Evolutionary conservation across 2,888 invertebrate species (phyloP).

Genomic region (Globia sparganii): DNA sequence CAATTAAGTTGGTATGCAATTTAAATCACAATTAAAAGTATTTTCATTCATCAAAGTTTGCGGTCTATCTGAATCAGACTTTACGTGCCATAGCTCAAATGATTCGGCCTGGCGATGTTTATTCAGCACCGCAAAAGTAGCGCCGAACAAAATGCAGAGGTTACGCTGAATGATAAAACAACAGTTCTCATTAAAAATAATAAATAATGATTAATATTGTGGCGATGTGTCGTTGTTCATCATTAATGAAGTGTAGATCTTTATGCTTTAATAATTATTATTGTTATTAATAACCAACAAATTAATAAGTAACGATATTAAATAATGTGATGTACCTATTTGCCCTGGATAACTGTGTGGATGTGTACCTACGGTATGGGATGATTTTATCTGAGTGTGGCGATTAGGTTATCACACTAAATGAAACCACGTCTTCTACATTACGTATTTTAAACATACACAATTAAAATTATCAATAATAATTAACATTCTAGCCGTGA

Average conservation of each 20-base stretch:
- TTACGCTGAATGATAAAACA: background rate
- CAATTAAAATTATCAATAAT: no score
- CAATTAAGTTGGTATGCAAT: background rate
- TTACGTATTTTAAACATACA: no score
- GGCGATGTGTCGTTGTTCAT: background rate
- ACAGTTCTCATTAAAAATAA: conserved; percentile 21
- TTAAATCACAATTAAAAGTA: conserved; percentile 10
- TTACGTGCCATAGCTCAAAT: conserved; percentile 8
- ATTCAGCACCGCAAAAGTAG: conserved; percentile 24
- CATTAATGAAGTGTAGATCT: conserved; percentile 6
- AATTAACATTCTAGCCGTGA: no score
- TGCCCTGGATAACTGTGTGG: background rate
- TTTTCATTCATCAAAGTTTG: conserved; percentile 10
- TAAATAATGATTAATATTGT: conserved; percentile 24
- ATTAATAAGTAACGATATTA: background rate
- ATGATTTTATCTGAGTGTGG: background rate
- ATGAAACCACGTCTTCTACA: background rate
- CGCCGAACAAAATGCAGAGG: background rate
- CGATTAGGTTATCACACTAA: background rate
- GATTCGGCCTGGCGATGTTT: background rate
- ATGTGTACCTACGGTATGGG: background rate
- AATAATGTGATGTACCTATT: background rate
- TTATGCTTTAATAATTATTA: conserved; percentile 6
- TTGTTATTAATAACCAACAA: conserved; percentile 9
- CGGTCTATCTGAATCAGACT: background rate